phyloP scores from a whole-genome alignment of 2,797 vertebrate species.

The Ara ararauna region DNA sequence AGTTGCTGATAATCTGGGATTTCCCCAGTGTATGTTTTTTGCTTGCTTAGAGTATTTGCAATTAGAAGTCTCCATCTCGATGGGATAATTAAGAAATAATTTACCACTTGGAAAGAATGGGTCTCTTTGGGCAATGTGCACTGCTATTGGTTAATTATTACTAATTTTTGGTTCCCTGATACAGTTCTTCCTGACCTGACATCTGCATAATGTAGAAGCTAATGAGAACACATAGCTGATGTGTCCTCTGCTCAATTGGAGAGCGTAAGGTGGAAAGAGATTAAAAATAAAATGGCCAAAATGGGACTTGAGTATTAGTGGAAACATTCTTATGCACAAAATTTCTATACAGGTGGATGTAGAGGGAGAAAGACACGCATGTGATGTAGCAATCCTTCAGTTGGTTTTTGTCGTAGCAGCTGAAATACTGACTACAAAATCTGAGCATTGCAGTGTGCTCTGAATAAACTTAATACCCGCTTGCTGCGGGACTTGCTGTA shows the following conservation, averaged over 20 bases:
- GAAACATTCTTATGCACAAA: not conserved
- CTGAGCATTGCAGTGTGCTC: rapidly evolving
- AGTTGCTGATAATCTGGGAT: conserved; percentile 47
- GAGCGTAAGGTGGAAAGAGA: conserved; percentile 21
- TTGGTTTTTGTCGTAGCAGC: not conserved
- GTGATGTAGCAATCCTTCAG: not conserved
- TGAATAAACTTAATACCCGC: not conserved
- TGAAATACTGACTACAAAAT: not conserved
- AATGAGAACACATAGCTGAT: conserved; percentile 58
- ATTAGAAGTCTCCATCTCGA: conserved; percentile 55
- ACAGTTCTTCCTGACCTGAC: conserved; percentile 53
- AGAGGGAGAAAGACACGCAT: not conserved
- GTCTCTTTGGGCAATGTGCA: conserved; percentile 50
- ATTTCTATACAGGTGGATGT: not conserved
- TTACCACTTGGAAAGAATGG: conserved; percentile 58
- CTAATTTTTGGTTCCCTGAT: conserved; percentile 59
- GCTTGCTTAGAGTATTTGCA: conserved; percentile 53
- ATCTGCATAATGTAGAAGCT: conserved; percentile 63
- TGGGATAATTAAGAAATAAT: conserved; percentile 67
- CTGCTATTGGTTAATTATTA: conserved; percentile 58
- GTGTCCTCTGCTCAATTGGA: not conserved
- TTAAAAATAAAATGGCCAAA: conserved; percentile 21
- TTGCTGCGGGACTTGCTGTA: not conserved
- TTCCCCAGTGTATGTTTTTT: conserved; percentile 37
- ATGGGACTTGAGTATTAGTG: not conserved